Evolutionary conservation across 2,888 invertebrate genomes (phyloP), one percentile per base, ranked within the genome.

Genomic region (Epinotia nisella): DNA sequence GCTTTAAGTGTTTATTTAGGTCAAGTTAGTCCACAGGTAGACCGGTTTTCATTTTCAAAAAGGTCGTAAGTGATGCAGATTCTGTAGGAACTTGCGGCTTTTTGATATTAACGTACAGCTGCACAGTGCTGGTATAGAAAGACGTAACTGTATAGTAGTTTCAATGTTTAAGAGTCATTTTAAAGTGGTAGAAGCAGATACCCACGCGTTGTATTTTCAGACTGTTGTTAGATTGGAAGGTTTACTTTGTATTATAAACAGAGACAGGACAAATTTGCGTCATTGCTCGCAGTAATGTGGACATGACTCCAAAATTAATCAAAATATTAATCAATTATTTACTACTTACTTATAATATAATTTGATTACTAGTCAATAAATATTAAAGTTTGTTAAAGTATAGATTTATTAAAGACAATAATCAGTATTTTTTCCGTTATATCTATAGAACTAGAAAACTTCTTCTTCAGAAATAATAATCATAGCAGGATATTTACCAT

Each of bases 1-100:
- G 55, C 66, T 59, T 24, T 55, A 72, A 67, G 71, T 67, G 59
- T 66, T 71, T 71, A 72, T 72, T 62, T 58, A 68, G 72, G 72
- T 72, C 67, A 72, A 67, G 67, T 45, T 5, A 59, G 58, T 53
- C 35, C 55, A n/a, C 55, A 24, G 67, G 67, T 58, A 35, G 3
- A 39, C 15, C 1, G 5, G 4, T 5, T n/a, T 13, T 3, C 13
- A 7, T 39, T 3, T 21, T 19, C 0, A 17, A 4, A 15, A 58
- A 49, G 24, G 19, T 3, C 29, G 9, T 19, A 59, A 19, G 49
- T 13, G 11, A 0, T 11, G 11, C 5, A 2, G 9, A 55, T 3
- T 9, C 10, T 1, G 2, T 21, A 41, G n/a, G 3, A 4, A 2
- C 10, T 10, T 56, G 55, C n/a, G 39, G 7, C 10, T n/a, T 66